These are phyloP conservation scores for Pristionchus exspectatus DNA, from an alignment of 2,888 invertebrate genomes.

Conservation along the genomic window DNA sequence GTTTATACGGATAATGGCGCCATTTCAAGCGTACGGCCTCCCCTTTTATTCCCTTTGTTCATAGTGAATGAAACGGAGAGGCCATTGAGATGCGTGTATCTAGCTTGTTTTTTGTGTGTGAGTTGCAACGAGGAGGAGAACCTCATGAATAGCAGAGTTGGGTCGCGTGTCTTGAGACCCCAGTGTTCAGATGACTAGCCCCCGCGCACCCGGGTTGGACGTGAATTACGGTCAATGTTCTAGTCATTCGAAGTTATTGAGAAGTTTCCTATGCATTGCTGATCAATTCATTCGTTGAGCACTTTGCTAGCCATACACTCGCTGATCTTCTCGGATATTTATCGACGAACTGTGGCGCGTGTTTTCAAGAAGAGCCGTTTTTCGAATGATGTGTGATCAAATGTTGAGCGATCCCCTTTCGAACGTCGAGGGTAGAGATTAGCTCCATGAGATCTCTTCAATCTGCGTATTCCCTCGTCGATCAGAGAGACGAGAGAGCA, in stretches of 20 bases:
- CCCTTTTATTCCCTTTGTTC: conserved; percentile 8
- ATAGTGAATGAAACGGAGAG: not conserved
- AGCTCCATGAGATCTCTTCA: not conserved
- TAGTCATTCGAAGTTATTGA: not conserved
- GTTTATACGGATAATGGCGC: not conserved
- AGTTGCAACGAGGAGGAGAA: not conserved
- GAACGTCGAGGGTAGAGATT: not conserved
- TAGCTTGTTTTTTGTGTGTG: not conserved
- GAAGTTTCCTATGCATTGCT: not conserved
- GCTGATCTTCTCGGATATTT: too few relatives aligned
- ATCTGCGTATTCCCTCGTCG: not conserved
- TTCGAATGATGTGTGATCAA: not conserved
- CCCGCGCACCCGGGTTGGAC: not conserved
- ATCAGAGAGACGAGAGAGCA: not conserved
- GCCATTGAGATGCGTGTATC: not conserved
- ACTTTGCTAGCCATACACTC: too few relatives aligned
- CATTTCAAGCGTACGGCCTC: not conserved
- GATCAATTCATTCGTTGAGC: too few relatives aligned
- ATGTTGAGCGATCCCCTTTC: not conserved
- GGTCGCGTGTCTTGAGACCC: not conserved
- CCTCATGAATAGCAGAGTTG: conserved; percentile 1
- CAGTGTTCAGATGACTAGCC: not conserved
- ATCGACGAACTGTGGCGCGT: not conserved
- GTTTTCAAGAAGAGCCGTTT: not conserved
- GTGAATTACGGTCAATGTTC: not conserved